A percentile compares a stretch with the other conserved stretches of the same genome.
Conservation (phyloP, 1,140 invertebrate genomes). For the Apocrypta bakeri region DNA sequence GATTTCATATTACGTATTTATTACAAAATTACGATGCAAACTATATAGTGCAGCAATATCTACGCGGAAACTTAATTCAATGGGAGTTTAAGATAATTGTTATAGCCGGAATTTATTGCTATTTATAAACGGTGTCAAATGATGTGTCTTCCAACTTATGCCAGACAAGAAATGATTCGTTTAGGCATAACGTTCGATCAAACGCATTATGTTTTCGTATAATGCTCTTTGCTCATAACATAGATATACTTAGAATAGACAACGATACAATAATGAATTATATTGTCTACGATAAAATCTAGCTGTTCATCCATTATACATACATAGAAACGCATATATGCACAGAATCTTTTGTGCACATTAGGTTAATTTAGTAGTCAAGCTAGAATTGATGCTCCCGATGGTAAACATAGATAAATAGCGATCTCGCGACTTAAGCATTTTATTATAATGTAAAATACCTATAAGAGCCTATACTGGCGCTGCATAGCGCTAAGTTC, state of each 20-base stretch:
- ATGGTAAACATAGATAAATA: conserved; percentile 34
- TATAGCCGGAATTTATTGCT: not conserved
- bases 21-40: no score
- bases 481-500: not conserved
- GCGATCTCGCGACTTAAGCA: no score
- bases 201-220: no score
- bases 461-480: conserved; percentile 16
- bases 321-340: no score
- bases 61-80: not conserved
- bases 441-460: conserved; percentile 32
- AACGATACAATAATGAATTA: no score
- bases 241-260: no score
- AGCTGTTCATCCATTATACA: no score
- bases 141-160: not conserved
- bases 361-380: no score
- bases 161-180: conserved; percentile 35
- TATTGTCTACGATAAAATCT: not conserved
- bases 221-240: no score
- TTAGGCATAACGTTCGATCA: not conserved
- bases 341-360: no score
- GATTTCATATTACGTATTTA: not conserved
- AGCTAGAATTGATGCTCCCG: not conserved
- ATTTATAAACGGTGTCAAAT: conserved; percentile 25
- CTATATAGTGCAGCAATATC: not conserved
- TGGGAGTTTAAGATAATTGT: no score